Evolutionary conservation across 2,888 invertebrate species (phyloP).

Genomic region (Tuta absoluta): DNA sequence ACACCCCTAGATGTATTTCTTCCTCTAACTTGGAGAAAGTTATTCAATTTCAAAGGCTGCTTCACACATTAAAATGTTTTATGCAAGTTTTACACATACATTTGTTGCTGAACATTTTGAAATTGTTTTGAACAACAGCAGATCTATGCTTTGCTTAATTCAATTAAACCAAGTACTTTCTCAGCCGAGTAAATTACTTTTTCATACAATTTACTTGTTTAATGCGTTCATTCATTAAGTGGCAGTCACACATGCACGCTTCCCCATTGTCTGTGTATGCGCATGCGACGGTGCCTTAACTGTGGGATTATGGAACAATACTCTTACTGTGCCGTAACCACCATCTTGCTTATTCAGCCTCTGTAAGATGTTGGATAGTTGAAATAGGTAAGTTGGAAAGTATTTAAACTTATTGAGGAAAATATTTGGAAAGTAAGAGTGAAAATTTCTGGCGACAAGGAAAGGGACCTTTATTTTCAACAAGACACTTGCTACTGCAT

Average conservation of each 20-base stretch:
- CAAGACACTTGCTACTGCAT: no score
- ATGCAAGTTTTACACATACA: no score
- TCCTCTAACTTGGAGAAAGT: no score
- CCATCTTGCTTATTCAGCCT: background rate
- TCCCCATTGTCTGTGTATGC: slow-evolving; percentile 12
- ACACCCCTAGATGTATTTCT: no score
- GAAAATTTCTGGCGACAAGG: background rate
- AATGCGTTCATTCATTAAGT: slow-evolving; percentile 16
- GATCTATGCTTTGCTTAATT: background rate
- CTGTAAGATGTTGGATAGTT: background rate
- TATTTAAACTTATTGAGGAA: background rate
- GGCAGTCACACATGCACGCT: slow-evolving; percentile 1
- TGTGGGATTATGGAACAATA: slow-evolving; percentile 12
- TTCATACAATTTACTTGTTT: slow-evolving; percentile 16
- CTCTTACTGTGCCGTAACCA: background rate
- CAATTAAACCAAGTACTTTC: background rate
- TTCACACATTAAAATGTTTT: no score
- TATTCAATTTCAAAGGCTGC: no score
- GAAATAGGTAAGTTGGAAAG: background rate
- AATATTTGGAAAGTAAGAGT: background rate
- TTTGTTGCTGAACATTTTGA: background rate
- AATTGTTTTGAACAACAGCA: background rate
- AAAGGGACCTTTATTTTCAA: no score
- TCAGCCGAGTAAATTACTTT: background rate
- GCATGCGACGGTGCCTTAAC: background rate